phyloP scores from a whole-genome alignment of 2,888 invertebrate genomes.

The Caradrina kadenii region DNA sequence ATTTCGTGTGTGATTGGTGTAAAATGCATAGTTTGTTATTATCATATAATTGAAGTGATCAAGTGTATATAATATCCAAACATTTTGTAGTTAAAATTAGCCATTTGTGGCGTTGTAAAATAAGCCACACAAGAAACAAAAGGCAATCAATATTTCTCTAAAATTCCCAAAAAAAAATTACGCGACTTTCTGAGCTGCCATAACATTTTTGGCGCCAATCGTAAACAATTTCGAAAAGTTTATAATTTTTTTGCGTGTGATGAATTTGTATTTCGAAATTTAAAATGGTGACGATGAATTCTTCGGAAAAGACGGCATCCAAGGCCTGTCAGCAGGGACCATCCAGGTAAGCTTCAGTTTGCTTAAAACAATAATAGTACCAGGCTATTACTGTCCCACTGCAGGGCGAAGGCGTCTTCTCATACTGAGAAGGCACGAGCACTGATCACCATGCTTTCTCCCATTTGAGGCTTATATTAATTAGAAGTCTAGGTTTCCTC shows the following conservation, averaged over 20 bases:
- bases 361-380: no score
- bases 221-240: constrained; percentile 41
- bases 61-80: constrained; percentile 55
- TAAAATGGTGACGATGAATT: constrained; percentile 90
- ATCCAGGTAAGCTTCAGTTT: constrained; percentile 76
- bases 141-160: constrained; percentile 12
- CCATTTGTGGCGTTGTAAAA: constrained; percentile 64
- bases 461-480: no score
- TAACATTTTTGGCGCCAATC: constrained; percentile 54
- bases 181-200: not conserved
- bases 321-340: constrained; percentile 90
- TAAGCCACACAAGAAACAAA: constrained; percentile 46
- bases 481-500: no score
- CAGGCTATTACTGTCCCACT: no score
- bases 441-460: no score
- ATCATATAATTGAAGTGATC: constrained; percentile 40
- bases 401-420: no score
- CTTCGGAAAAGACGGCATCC: constrained; percentile 88
- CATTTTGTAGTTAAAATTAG: constrained; percentile 46
- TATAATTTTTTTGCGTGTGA: constrained; percentile 40
- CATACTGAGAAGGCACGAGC: no score
- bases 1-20: constrained; percentile 29
- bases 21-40: constrained; percentile 26
- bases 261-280: constrained; percentile 62
- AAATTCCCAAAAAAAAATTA: constrained; percentile 53